Percentiles rank a stretch among this genome's conserved stretches.
These are phyloP conservation scores for Miniopterus natalensis DNA, from an alignment of 2,113 vertebrate species.

Conservation along the genomic window DNA sequence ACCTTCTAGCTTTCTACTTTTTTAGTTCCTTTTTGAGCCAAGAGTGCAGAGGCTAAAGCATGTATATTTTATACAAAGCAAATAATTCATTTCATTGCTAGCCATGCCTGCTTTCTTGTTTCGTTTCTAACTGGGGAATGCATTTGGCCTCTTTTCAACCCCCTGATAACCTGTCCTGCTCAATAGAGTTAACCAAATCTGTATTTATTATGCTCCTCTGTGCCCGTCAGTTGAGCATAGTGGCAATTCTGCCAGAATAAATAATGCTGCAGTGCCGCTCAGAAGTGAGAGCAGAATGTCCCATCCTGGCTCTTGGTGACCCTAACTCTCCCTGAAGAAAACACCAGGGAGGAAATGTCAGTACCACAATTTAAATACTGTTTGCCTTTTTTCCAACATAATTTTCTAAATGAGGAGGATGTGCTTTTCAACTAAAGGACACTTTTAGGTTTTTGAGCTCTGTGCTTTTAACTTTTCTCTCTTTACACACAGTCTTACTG, in stretches of 20 bases:
- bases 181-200: background rate
- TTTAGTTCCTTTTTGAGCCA: background rate
- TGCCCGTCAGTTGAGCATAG: background rate
- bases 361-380: background rate
- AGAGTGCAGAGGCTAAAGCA: background rate
- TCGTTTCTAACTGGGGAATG: background rate
- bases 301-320: background rate
- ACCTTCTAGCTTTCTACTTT: too few species aligned
- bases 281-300: background rate
- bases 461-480: background rate
- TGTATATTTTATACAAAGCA: background rate
- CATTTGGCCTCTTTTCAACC: background rate
- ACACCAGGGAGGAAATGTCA: background rate
- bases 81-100: background rate
- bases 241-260: background rate
- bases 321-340: background rate
- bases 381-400: background rate
- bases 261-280: background rate
- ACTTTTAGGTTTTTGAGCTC: background rate
- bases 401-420: background rate
- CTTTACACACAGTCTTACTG: background rate
- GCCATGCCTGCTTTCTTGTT: background rate
- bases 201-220: background rate
- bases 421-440: background rate
- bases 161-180: background rate